Percentiles rank a stretch among this genome's conserved stretches.
Conservation (phyloP, 2,113 vertebrate species). For the Tyto alba region DNA sequence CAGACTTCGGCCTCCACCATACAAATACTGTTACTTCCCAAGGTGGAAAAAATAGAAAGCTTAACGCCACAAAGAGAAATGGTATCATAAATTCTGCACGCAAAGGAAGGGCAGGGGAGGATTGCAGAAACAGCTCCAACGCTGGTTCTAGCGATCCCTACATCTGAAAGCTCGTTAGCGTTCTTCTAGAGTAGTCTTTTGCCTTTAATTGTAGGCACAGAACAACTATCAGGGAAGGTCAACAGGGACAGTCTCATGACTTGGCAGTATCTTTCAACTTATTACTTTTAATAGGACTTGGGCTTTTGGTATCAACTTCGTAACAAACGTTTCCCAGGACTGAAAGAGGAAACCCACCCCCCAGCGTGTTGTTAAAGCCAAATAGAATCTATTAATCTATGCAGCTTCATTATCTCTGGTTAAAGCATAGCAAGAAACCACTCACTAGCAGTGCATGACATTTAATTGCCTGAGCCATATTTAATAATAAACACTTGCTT, state of each 20-base stretch:
- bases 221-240: background rate
- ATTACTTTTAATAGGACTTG: background rate
- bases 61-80: background rate
- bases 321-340: background rate
- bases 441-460: background rate
- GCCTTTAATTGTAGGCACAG: background rate
- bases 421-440: background rate
- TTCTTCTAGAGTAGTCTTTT: background rate
- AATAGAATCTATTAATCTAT: background rate
- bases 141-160: accelerated
- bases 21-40: background rate
- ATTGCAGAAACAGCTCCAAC: background rate
- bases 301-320: background rate
- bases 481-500: background rate
- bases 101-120: background rate
- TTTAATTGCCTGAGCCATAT: background rate
- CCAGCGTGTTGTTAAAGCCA: background rate
- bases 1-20: background rate
- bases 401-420: background rate
- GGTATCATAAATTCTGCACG: background rate
- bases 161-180: background rate
- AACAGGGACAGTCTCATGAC: background rate
- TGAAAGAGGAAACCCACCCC: background rate
- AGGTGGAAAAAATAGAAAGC: background rate
- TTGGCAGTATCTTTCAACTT: background rate